Evolutionary conservation across 2,113 vertebrate species (phyloP).

Genomic region (Chrysemys picta): DNA sequence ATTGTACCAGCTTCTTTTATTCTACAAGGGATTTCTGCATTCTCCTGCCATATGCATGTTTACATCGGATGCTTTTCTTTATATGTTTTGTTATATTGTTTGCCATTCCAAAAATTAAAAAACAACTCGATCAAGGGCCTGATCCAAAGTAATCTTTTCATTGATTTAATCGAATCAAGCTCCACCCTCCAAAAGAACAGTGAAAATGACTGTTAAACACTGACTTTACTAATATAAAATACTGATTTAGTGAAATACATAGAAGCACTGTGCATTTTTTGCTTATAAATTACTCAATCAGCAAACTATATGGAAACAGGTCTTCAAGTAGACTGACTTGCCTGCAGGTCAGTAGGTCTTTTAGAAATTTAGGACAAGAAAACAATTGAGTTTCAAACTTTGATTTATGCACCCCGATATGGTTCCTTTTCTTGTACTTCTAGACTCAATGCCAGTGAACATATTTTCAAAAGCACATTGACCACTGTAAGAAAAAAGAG

Average conservation of each 20-base stretch:
- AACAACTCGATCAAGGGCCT: not conserved
- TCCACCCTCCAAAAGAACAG: not conserved
- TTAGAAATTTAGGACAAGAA: not conserved
- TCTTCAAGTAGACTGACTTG: not conserved
- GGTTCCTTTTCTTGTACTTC: not conserved
- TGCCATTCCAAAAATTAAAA: not conserved
- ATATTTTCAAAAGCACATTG: not conserved
- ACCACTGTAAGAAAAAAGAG: not conserved
- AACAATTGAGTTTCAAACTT: not conserved
- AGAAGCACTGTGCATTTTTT: not conserved
- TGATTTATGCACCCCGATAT: not conserved
- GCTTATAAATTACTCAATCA: not conserved
- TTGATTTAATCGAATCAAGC: not conserved
- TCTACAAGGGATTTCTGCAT: not conserved
- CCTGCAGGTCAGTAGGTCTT: not conserved
- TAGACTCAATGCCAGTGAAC: not conserved
- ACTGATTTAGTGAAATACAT: not conserved
- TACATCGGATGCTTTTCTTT: not conserved
- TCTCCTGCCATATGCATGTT: not conserved
- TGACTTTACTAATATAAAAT: not conserved
- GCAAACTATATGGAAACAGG: not conserved
- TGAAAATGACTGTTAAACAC: not conserved
- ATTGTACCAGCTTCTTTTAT: constrained; percentile 22
- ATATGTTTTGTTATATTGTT: not conserved
- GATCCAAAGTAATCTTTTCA: not conserved